phyloP scores from a whole-genome alignment of 2,888 invertebrate genomes.

The Prenolepis imparis region DNA sequence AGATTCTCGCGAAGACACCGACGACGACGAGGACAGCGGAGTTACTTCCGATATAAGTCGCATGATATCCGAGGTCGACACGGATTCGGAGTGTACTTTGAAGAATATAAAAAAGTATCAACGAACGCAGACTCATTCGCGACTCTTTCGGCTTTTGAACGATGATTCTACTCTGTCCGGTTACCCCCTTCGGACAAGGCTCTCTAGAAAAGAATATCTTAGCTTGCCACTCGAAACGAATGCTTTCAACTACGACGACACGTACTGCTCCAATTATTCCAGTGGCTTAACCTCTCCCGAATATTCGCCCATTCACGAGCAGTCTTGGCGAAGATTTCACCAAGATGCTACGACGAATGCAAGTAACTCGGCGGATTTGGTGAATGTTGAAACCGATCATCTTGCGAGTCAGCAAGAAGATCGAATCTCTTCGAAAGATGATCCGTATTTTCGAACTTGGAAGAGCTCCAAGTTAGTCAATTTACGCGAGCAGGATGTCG shows the following conservation, averaged over 20 bases:
- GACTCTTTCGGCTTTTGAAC: conserved; percentile 90
- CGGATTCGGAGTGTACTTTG: conserved; percentile 88
- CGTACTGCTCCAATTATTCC: conserved; percentile 83
- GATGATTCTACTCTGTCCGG: conserved; percentile 85
- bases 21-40: conserved; percentile 90
- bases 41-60: conserved; percentile 91
- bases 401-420: conserved; percentile 49
- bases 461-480: conserved; percentile 68
- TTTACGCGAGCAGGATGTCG: conserved; percentile 85
- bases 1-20: conserved; percentile 84
- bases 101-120: conserved; percentile 89
- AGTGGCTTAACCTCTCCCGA: conserved; percentile 85
- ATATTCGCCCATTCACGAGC: conserved; percentile 88
- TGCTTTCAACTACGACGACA: conserved; percentile 83
- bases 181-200: conserved; percentile 38
- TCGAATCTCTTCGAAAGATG: conserved; percentile 60
- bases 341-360: conserved; percentile 28
- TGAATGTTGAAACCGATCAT: background rate
- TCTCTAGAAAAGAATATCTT: conserved; percentile 69
- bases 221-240: conserved; percentile 73
- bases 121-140: conserved; percentile 91
- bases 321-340: conserved; percentile 87
- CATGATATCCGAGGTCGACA: conserved; percentile 90
- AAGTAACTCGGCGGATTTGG: background rate
- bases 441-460: conserved; percentile 80